Percentiles rank a stretch among this genome's conserved stretches.
These are phyloP conservation scores for Orchestia grillus DNA, from an alignment of 1,140 invertebrate genomes.

Conservation along the genomic window DNA sequence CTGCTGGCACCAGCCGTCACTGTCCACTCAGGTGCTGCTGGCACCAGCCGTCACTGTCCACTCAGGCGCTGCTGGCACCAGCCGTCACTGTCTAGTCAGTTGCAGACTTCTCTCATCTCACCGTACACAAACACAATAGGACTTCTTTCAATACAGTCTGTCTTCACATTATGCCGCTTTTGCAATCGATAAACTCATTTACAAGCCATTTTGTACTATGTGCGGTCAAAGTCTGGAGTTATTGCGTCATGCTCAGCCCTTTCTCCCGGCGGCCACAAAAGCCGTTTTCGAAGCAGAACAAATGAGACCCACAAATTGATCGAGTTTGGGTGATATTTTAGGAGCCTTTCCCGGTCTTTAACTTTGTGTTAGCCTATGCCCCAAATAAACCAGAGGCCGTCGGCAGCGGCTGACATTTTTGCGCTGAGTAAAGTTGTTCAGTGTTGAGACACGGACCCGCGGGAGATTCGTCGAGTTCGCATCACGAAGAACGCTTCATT, in stretches of 20 bases:
- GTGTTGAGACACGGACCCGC: neutral
- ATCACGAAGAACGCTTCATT: neutral
- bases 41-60: no score
- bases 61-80: no score
- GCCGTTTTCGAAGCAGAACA: neutral
- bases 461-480: neutral
- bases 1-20: no score
- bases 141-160: neutral
- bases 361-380: neutral
- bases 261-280: neutral
- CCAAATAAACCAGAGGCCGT: neutral
- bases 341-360: neutral
- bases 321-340: constrained; percentile 46
- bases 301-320: constrained; percentile 37
- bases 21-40: no score
- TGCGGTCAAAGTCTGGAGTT: neutral
- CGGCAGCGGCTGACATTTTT: neutral
- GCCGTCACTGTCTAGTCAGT: neutral
- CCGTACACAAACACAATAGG: neutral
- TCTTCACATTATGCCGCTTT: neutral
- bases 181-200: neutral
- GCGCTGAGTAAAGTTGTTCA: neutral
- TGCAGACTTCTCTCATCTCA: neutral
- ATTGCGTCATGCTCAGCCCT: neutral
- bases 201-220: neutral